Evolutionary conservation across 2,888 invertebrate species (phyloP).

Genomic region (Salpingus planirostris): DNA sequence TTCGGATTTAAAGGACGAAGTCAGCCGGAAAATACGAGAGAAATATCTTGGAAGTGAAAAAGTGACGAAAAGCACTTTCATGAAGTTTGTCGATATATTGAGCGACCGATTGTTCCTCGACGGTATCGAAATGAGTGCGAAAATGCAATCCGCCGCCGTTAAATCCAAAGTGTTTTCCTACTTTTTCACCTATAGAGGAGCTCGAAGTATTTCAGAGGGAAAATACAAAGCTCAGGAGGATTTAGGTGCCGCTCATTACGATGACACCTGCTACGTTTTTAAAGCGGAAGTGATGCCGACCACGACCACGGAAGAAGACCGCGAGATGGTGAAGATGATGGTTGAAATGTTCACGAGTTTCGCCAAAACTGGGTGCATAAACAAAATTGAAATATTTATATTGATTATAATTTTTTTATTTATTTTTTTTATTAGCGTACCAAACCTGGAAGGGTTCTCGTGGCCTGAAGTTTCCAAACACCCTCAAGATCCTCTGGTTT

Average conservation of each 20-base stretch:
- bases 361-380: constrained; percentile 2
- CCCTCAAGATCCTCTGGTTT: too few relatives aligned
- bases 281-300: not conserved
- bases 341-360: constrained; percentile 1
- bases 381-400: too few relatives aligned
- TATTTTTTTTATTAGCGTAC: too few relatives aligned
- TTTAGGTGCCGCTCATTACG: constrained; percentile 1
- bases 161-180: constrained; percentile 4
- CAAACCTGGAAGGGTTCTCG: too few relatives aligned
- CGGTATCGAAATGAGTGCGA: constrained; percentile 3
- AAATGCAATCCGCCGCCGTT: constrained; percentile 1
- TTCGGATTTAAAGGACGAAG: not conserved
- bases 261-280: constrained; percentile 1
- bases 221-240: not conserved
- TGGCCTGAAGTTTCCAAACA: too few relatives aligned
- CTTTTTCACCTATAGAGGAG: constrained; percentile 3
- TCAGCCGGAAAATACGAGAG: not conserved
- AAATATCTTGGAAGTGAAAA: not conserved
- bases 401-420: too few relatives aligned
- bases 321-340: not conserved
- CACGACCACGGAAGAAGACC: not conserved
- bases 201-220: constrained; percentile 1
- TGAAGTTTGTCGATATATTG: constrained; percentile 1
- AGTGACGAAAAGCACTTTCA: constrained; percentile 1
- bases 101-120: constrained; percentile 3